Percentiles rank a stretch among this genome's conserved stretches.
phyloP scores from a whole-genome alignment of 2,888 invertebrate genomes.

The Xestia sexstrigata region DNA sequence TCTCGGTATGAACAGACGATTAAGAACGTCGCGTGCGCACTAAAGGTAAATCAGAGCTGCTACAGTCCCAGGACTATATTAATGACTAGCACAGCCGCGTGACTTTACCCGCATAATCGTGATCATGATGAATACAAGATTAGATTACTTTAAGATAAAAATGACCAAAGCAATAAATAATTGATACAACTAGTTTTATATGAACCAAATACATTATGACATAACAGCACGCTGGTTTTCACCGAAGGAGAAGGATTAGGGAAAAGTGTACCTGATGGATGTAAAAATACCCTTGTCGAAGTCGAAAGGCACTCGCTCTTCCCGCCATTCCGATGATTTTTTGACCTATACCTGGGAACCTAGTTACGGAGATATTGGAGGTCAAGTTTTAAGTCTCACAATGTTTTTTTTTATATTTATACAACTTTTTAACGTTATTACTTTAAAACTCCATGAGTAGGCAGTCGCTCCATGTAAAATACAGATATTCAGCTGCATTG shows the following conservation, averaged over 20 bases:
- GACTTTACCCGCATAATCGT: constrained; percentile 27
- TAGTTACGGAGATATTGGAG: too few relatives aligned
- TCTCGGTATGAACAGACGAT: constrained; percentile 37
- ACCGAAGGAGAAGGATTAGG: background rate
- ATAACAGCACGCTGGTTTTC: background rate
- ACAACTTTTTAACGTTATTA: too few relatives aligned
- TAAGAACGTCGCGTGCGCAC: constrained; percentile 55
- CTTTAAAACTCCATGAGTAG: too few relatives aligned
- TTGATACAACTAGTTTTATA: background rate
- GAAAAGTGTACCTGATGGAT: background rate
- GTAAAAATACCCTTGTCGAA: too few relatives aligned
- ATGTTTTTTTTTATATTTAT: too few relatives aligned
- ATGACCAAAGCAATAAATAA: background rate
- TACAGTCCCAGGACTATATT: constrained; percentile 44
- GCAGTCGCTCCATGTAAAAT: too few relatives aligned
- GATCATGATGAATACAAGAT: constrained; percentile 32
- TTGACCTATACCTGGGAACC: too few relatives aligned
- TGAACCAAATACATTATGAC: background rate
- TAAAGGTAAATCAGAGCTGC: constrained; percentile 55
- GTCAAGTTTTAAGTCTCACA: too few relatives aligned
- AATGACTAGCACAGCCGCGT: constrained; percentile 39
- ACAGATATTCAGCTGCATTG: too few relatives aligned
- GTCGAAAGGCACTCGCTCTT: too few relatives aligned
- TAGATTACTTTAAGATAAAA: constrained; percentile 32
- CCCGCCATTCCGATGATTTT: too few relatives aligned